Percentiles rank a stretch among this genome's conserved stretches.
phyloP scores from a whole-genome alignment of 2,113 vertebrate species.

The Alaudala cheleensis region DNA sequence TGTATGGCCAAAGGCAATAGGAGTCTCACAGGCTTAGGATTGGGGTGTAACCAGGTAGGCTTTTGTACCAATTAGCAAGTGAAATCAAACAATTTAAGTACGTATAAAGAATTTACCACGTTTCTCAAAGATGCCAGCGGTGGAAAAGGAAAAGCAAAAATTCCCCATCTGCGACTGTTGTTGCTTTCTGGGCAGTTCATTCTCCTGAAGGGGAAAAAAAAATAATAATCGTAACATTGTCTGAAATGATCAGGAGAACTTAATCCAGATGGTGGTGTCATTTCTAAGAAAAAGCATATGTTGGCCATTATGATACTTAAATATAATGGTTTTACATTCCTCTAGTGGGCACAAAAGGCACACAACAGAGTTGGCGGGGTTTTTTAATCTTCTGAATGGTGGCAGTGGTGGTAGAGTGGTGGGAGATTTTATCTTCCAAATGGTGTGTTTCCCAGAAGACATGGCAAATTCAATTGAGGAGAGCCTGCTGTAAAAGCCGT shows the following conservation, averaged over 20 bases:
- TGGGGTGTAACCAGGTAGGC: background rate
- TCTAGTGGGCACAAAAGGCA: conserved; percentile 75
- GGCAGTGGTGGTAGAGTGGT: conserved; percentile 51
- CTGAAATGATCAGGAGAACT: conserved; percentile 79
- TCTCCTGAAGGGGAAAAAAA: conserved; percentile 44
- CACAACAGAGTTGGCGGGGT: conserved; percentile 67
- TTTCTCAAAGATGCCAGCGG: background rate
- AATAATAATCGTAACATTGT: conserved; percentile 74
- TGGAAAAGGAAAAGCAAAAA: conserved; percentile 15
- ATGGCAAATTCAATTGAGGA: conserved; percentile 56
- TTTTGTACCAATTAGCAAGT: background rate
- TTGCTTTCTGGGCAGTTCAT: conserved; percentile 47
- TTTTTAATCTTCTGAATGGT: conserved; percentile 72
- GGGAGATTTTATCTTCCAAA: conserved; percentile 73
- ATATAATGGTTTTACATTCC: conserved; percentile 83
- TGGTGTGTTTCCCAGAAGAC: conserved; percentile 69
- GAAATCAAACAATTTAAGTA: background rate
- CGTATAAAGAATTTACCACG: background rate
- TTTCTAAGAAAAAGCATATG: conserved; percentile 86
- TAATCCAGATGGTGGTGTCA: conserved; percentile 82
- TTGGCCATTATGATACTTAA: conserved; percentile 83
- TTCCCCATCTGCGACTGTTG: conserved; percentile 12
- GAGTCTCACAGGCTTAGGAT: background rate
- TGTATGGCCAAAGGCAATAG: background rate
- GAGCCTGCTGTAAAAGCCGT: conserved; percentile 49